These are phyloP conservation scores for Ephialtes manifestator DNA, from an alignment of 2,888 invertebrate genomes.

Conservation along the genomic window DNA sequence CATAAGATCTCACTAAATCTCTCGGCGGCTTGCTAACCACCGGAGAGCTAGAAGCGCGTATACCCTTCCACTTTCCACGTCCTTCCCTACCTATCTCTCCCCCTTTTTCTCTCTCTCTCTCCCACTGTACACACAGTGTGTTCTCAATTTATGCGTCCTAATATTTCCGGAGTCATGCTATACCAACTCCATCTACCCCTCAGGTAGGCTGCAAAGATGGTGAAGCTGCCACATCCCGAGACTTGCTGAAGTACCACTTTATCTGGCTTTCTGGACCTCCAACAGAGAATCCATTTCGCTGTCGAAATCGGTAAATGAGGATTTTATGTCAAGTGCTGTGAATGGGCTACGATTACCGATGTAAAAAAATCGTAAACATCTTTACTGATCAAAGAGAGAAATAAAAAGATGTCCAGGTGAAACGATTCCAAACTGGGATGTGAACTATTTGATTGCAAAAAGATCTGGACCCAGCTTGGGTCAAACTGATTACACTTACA, in stretches of 20 bases:
- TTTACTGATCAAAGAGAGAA: too few relatives aligned
- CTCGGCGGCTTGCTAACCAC: slow-evolving; percentile 73
- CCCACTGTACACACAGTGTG: slow-evolving; percentile 73
- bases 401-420: too few relatives aligned
- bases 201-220: slow-evolving; percentile 21
- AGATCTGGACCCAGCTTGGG: too few relatives aligned
- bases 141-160: slow-evolving; percentile 78
- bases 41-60: slow-evolving; percentile 38
- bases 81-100: slow-evolving; percentile 15
- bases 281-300: background rate
- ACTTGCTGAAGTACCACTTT: background rate
- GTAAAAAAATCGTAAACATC: too few relatives aligned
- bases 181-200: background rate
- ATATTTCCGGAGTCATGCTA: slow-evolving; percentile 72
- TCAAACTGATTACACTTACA: too few relatives aligned
- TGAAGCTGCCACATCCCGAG: slow-evolving; percentile 2
- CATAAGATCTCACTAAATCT: slow-evolving; percentile 83
- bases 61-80: slow-evolving; percentile 69
- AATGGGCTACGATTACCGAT: too few relatives aligned
- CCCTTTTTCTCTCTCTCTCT: slow-evolving; percentile 31
- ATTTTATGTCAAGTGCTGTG: background rate
- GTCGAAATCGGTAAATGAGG: background rate
- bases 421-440: too few relatives aligned
- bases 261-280: background rate
- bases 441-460: too few relatives aligned